These are phyloP conservation scores for Molossus molossus DNA, from an alignment of 2,797 vertebrate genomes.

Conservation along the genomic window DNA sequence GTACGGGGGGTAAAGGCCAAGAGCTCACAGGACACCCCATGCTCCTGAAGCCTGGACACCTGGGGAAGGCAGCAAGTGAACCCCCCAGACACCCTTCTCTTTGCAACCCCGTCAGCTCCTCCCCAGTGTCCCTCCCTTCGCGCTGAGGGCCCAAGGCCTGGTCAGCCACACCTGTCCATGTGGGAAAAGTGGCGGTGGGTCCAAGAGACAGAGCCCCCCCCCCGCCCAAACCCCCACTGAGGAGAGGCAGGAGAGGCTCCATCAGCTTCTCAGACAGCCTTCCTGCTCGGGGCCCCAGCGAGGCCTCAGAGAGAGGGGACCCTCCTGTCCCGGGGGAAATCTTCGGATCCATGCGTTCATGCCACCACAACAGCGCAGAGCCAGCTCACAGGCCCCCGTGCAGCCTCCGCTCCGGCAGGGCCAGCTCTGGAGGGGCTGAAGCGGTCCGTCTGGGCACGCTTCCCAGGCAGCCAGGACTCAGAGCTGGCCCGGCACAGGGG, in stretches of 20 bases:
- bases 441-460: neutral
- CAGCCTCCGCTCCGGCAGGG: no score
- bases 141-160: neutral
- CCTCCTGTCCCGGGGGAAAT: neutral
- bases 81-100: neutral
- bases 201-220: neutral
- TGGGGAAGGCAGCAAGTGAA: neutral
- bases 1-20: neutral
- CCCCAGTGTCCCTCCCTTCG: neutral
- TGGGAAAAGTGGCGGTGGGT: neutral
- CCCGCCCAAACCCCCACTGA: no score
- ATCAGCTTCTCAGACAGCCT: neutral
- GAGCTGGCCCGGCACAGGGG: neutral
- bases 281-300: neutral
- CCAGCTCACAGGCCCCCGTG: fast-evolving
- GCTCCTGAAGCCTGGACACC: neutral
- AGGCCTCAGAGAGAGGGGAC: neutral
- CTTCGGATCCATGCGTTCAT: neutral
- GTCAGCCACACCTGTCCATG: neutral
- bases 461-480: neutral
- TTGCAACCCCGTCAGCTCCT: neutral
- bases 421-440: neutral
- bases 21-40: neutral
- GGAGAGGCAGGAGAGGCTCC: neutral
- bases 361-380: neutral